Evolutionary conservation across 2,888 invertebrate genomes (phyloP).

Genomic region (Macropis europaea): DNA sequence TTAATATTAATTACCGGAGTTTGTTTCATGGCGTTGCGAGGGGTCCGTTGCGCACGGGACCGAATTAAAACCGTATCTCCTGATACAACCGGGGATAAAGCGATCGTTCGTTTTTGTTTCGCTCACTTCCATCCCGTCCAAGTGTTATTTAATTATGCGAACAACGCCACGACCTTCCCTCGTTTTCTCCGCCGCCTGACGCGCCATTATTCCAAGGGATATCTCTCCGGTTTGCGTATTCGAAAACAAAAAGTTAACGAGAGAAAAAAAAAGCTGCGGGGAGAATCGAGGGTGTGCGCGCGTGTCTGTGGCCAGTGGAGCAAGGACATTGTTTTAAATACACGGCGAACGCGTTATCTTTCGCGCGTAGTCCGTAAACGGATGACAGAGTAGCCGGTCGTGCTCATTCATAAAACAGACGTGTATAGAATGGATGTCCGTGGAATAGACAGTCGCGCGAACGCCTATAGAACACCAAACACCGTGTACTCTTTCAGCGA

Average conservation of each 20-base stretch:
- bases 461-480: conserved; percentile 24
- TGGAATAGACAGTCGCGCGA: background rate
- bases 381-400: conserved; percentile 11
- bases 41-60: conserved; percentile 14
- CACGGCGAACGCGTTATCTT: conserved; percentile 16
- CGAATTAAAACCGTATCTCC: conserved; percentile 30
- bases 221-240: background rate
- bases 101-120: background rate
- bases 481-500: conserved; percentile 16
- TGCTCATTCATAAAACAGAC: conserved; percentile 24
- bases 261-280: background rate
- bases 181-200: background rate
- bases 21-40: conserved; percentile 22
- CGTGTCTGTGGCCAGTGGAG: conserved; percentile 4
- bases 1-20: conserved; percentile 51
- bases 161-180: background rate
- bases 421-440: conserved; percentile 32
- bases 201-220: background rate
- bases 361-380: background rate
- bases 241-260: background rate
- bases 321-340: conserved; percentile 24
- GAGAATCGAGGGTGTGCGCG: conserved; percentile 3
- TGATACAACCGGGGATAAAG: background rate
- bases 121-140: background rate
- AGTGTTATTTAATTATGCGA: conserved; percentile 8